Conservation (phyloP, 2,113 vertebrate genomes). For the Meriones unguiculatus region DNA sequence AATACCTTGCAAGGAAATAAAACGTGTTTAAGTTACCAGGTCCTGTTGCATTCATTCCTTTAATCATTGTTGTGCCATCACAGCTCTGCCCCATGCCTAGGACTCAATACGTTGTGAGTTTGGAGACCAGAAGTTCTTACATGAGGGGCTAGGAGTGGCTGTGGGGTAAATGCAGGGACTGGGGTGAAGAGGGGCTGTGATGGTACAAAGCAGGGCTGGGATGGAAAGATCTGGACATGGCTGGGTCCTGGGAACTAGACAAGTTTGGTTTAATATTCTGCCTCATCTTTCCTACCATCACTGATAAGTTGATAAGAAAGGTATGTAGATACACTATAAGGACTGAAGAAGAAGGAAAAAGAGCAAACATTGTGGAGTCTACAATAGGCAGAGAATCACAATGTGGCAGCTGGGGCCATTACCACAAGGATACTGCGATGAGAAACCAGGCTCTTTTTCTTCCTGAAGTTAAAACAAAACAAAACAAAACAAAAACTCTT, state of each 20-base stretch:
- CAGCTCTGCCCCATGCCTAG: no score
- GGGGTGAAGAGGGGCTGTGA: accelerated
- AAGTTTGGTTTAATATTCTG: background rate
- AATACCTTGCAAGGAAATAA: background rate
- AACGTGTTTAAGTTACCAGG: background rate
- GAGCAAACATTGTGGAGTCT: background rate
- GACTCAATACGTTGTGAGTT: background rate
- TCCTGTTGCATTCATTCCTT: no score
- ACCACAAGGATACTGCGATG: accelerated
- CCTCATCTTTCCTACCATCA: background rate
- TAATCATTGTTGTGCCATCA: background rate
- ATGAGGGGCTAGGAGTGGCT: accelerated
- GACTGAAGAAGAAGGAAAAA: background rate
- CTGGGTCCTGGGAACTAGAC: background rate
- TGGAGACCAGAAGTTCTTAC: background rate
- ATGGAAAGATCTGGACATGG: background rate
- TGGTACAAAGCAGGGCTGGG: background rate
- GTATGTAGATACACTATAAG: background rate
- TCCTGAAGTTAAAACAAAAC: no score
- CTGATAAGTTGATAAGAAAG: background rate
- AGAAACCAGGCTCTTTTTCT: background rate
- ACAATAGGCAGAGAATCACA: accelerated
- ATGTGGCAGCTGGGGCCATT: accelerated
- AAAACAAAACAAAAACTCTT: no score
- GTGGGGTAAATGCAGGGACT: background rate